Evolutionary conservation across 2,888 invertebrate species (phyloP), one percentile per base, ranked within the genome.

Genomic region (Deilephila elpenor): DNA sequence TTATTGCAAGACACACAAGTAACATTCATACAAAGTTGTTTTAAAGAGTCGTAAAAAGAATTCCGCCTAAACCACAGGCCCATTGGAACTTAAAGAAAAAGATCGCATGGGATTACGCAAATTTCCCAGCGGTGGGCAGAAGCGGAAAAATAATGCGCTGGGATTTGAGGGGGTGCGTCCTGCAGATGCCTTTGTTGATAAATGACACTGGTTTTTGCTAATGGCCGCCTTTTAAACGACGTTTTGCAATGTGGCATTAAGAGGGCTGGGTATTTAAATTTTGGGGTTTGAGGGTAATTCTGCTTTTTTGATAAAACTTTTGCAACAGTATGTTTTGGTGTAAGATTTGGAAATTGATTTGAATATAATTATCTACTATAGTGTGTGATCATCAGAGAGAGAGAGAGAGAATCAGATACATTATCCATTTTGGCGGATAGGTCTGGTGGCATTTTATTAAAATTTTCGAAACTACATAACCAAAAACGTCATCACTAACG

Each of bases 201-300:
- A 93, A 93, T 93, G 91, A 87, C 90, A 83, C 84, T 89, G 84
- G 89, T 91, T 91, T 90, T 91, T 90, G 86, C 83, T 91, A 92
- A 93, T 92, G 88, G 88, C 78, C 81, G 81, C 79, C 83, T 84
- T 56, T 83, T 88, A 86, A 85, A 84, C 80, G 79, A 82, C 79
- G 59, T 44, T 62, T 73, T 59, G 37, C 25, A 19, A 34, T 56
- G 61, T 44, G 53, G 61, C 19, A 34, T 67, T 67, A 59, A 37
- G 56, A 32, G 19, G 44, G 44, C 6, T 37, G 34, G 34, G 34
- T 44, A 67, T 44, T 17, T 44, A 51, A 67, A 67, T 44, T 44
- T 11, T n/a, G 11, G 4, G 25, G 44, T 6, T 44, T 67, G 61
- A 29, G 17, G 59, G 17, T 17, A 29, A 29, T 17, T 29, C 19